These are phyloP conservation scores for Cladopsammia gracilis DNA, from an alignment of 64 coral and sea anemone genomes.

Conservation along the genomic window DNA sequence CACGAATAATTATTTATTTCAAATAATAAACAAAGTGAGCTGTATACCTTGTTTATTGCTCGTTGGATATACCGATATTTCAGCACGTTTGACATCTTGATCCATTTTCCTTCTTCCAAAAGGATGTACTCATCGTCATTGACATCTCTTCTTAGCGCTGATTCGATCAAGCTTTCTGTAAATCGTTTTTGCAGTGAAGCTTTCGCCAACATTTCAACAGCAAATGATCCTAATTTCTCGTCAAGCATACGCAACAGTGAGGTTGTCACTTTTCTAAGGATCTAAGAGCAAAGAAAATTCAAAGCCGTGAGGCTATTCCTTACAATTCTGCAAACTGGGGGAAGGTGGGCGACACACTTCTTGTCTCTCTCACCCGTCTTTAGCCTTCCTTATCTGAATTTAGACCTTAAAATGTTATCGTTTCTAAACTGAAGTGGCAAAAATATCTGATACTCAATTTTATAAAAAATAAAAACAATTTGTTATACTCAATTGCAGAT, in stretches of 20 bases:
- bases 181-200: neutral
- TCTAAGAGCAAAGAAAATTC: neutral
- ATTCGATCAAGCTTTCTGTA: neutral
- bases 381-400: too few relatives aligned
- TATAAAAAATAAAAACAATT: too few relatives aligned
- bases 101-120: neutral
- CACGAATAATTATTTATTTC: too few relatives aligned
- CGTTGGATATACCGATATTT: constrained; percentile 13
- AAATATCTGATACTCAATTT: too few relatives aligned
- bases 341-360: too few relatives aligned
- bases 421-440: too few relatives aligned
- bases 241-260: neutral
- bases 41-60: neutral
- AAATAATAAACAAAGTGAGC: too few relatives aligned
- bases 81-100: neutral
- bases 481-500: too few relatives aligned
- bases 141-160: neutral
- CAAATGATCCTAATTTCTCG: neutral
- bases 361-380: too few relatives aligned
- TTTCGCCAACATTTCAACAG: neutral
- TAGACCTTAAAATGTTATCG: too few relatives aligned
- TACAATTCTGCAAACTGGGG: too few relatives aligned
- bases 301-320: too few relatives aligned
- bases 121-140: neutral
- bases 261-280: neutral